These are phyloP conservation scores for Megalops cyprinoides DNA, from an alignment of 2,797 vertebrate genomes.

Conservation along the genomic window DNA sequence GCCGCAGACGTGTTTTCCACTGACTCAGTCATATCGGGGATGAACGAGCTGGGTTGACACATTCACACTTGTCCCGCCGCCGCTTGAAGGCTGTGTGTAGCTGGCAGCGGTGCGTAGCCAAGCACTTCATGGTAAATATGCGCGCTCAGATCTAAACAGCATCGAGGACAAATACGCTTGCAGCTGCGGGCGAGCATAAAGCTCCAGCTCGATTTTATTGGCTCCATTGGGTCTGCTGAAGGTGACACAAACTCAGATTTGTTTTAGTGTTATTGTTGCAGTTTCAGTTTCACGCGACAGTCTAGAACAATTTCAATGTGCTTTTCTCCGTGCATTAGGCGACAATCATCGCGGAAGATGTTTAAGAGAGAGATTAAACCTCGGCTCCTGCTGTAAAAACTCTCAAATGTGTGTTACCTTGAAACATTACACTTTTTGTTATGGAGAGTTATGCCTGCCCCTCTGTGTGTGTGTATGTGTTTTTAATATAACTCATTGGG, in stretches of 20 bases:
- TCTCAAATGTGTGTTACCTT: too few relatives aligned
- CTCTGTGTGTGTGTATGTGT: too few relatives aligned
- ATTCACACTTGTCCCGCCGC: conserved; percentile 1
- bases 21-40: background rate
- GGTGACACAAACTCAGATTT: background rate
- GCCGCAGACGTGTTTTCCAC: background rate
- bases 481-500: too few relatives aligned
- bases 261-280: background rate
- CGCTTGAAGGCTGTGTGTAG: conserved; percentile 1
- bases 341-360: too few relatives aligned
- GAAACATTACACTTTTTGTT: too few relatives aligned
- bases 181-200: background rate
- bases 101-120: background rate
- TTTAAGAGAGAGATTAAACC: too few relatives aligned
- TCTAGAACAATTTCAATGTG: background rate
- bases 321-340: conserved; percentile 7
- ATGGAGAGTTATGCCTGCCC: too few relatives aligned
- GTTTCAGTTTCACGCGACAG: conserved; percentile 10
- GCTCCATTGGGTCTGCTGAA: background rate
- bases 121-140: background rate
- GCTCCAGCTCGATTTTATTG: background rate
- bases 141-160: background rate
- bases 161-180: background rate
- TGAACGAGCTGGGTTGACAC: background rate
- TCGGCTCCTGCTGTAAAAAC: too few relatives aligned